A percentile compares a stretch with the other conserved stretches of the same genome.
Conservation (phyloP, 2,888 invertebrate species). For the Netelia virgata region DNA sequence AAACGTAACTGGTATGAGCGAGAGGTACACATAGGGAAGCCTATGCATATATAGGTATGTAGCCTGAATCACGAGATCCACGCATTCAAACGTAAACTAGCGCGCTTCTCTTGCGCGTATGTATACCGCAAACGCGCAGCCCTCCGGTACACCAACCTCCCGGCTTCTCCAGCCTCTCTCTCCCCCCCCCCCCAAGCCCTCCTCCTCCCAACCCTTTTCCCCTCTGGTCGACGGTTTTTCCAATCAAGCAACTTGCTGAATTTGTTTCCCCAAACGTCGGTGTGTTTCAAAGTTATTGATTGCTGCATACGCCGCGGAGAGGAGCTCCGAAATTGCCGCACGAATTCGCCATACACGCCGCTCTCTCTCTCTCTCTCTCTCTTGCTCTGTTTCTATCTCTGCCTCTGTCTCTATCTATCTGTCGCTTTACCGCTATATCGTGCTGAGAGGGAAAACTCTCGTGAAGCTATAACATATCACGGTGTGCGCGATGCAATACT, state of each 20-base stretch:
- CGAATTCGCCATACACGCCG: constrained; percentile 33
- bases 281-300: constrained; percentile 80
- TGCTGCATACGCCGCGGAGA: constrained; percentile 72
- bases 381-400: constrained; percentile 32
- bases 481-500: constrained; percentile 44
- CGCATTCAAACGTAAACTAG: constrained; percentile 73
- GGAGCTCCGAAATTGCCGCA: constrained; percentile 45
- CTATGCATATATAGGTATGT: not conserved
- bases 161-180: constrained; percentile 70
- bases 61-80: constrained; percentile 62
- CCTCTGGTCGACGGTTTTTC: constrained; percentile 73
- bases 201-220: constrained; percentile 32
- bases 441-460: constrained; percentile 37
- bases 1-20: constrained; percentile 49
- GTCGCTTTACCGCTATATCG: constrained; percentile 35
- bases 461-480: constrained; percentile 44
- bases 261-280: constrained; percentile 76
- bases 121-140: constrained; percentile 63
- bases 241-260: constrained; percentile 80
- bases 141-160: constrained; percentile 36
- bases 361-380: constrained; percentile 37
- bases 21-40: constrained; percentile 13
- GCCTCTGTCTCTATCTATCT: constrained; percentile 48
- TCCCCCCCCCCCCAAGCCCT: constrained; percentile 52
- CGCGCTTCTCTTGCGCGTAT: constrained; percentile 53